Base-by-base conservation (phyloP, 2,888 invertebrate genomes). In the Dendrolimus pini region DNA sequence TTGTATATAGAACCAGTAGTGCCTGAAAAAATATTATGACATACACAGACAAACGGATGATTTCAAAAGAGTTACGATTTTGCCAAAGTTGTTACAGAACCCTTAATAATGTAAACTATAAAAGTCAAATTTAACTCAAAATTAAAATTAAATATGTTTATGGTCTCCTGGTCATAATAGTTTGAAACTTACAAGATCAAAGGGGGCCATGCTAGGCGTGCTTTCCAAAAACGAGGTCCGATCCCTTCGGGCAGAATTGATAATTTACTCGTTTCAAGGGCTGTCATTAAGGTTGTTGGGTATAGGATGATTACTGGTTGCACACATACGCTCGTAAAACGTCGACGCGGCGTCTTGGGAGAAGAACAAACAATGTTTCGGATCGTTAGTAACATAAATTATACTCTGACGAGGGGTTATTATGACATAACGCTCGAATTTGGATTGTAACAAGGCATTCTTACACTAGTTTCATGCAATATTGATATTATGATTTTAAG, bases 321-420 rank as follows among this genome's bases (percentile, higher is more conserved):
- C 79, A 75, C 75, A 72, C 75, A 72, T 75, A 30, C 30, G 72
- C 74, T 76, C 75, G 77, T 76, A 77, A 75, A 71, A 76, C 77
- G 77, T 68, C 74, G 76, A 72, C 73, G 80, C 74, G 76, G 72
- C 73, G 80, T 75, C 72, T 77, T 75, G 75, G 75, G 79, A 82
- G 85, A 85, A 89, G 88, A 90, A 89, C 89, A 89, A 89, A 90
- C 89, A 90, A 78, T 83, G 85, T 85, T 79, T 86, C 80, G 84
- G 84, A 70, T 89, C 87, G 89, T 90, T 90, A 88, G 79, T 69
- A 80, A 77, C 82, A 80, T 76, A 83, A 83, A 88, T 84, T 85
- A 86, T 78, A 72, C 68, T 67, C 70, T 64, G 70, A 74, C 75
- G 72, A 77, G 78, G 74, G 75, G 75, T 80, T 83, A 84, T 88